Evolutionary conservation across 2,113 vertebrate species (phyloP), one percentile per base, ranked within the genome.

Genomic region (Glaucomys volans): DNA sequence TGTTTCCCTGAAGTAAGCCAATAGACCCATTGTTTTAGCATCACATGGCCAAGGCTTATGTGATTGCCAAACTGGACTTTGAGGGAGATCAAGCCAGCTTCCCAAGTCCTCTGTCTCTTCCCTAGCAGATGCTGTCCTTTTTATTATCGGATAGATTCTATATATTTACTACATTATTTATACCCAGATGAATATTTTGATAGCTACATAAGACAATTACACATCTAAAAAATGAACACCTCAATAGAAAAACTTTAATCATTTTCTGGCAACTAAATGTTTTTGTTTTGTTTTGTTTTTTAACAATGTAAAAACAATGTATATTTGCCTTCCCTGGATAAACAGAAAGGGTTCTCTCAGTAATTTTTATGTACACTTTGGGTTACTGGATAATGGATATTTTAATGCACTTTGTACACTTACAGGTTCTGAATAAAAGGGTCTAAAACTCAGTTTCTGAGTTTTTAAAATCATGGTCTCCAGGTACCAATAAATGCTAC

Each of bases 341-440:
- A 97, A 97, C 91, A 87, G 77, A 96, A 97, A 98, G 95, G 5
- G 89, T 96, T 96, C 95, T 59, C 88, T 98, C 79, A 57, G 50
- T 98, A 95, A 97, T 97, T 98, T 97, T 98, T 96, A 97, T 97
- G 97, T 86, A 77, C 94, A 95, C 96, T 98, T 98, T 98, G 96
- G 97, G 97, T 98, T 97, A 98, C 98, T 98, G 97, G 97, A 75
- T 94, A 97, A 98, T 91, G 44, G 94, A 98, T 98, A 88, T 97
- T 98, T 98, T 97, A 98, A 97, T 98, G 98, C 98, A 98, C 98
- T 98, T 99, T 98, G 97, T 98, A 98, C 95, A 94, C 87, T 96
- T 90, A 80, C 76, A 97, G 95, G 66, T 95, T 97, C 97, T 96
- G 95, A 97, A 92, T 91, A 94, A 98, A 98, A 97, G 79, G 69